Conservation (phyloP, 2,113 vertebrate species). For the Macheiramphus alcinus region DNA sequence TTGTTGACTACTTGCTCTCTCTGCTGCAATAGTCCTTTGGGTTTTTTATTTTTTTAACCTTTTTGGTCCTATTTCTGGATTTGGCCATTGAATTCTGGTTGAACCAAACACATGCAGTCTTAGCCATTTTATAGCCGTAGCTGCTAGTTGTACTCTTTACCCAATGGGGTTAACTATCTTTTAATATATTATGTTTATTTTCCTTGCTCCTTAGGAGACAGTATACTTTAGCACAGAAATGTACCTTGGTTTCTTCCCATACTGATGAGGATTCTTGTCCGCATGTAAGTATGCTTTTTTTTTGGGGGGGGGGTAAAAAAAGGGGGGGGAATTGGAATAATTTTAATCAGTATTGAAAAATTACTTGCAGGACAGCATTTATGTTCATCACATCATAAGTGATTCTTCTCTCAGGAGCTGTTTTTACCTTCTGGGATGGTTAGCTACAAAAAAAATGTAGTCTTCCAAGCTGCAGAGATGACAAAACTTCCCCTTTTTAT, state of each 20-base stretch:
- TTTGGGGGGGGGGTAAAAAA: too few species aligned
- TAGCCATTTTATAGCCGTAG: background rate
- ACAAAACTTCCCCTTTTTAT: background rate
- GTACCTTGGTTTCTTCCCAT: background rate
- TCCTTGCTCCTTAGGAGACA: background rate
- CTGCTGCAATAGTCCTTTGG: background rate
- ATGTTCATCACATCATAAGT: background rate
- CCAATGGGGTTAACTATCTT: background rate
- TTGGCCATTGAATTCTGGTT: background rate
- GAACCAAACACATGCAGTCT: background rate
- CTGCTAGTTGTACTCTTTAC: background rate
- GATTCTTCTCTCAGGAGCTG: background rate
- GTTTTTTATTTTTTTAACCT: background rate
- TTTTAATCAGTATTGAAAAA: background rate
- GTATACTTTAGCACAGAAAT: background rate
- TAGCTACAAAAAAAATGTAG: background rate
- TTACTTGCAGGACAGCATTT: background rate
- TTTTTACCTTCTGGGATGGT: background rate
- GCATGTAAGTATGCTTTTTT: background rate
- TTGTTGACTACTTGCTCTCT: background rate
- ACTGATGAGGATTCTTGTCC: background rate
- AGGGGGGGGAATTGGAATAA: background rate
- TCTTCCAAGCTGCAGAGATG: background rate
- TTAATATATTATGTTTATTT: background rate
- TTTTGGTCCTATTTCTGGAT: background rate